A percentile compares a stretch with the other conserved stretches of the same genome.
These are phyloP conservation scores for Drosophila robusta DNA, from an alignment of 2,888 invertebrate genomes.

Conservation along the genomic window DNA sequence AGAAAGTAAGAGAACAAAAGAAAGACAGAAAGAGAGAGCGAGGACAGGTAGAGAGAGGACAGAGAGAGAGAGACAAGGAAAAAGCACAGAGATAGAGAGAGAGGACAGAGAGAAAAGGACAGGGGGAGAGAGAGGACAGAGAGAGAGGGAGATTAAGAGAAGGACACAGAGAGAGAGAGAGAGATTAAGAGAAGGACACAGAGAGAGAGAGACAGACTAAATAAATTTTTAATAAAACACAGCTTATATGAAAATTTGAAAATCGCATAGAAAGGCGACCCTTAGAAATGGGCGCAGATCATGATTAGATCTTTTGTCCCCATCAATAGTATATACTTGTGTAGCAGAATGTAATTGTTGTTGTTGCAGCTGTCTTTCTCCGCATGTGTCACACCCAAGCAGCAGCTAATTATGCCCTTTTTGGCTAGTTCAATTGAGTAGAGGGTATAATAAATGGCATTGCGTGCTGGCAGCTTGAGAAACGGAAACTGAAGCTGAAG, in stretches of 20 bases:
- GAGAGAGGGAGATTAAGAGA: too few relatives aligned
- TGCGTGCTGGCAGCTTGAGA: conserved; percentile 58
- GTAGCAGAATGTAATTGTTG: too few relatives aligned
- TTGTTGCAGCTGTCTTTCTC: too few relatives aligned
- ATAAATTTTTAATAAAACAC: too few relatives aligned
- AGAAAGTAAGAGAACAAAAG: not conserved
- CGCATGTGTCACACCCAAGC: too few relatives aligned
- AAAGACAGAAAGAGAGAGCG: too few relatives aligned
- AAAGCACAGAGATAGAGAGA: not conserved
- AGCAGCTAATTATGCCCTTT: not conserved
- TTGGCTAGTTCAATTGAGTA: not conserved
- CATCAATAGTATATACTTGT: too few relatives aligned
- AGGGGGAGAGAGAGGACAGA: too few relatives aligned
- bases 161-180: not conserved
- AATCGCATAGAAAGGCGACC: too few relatives aligned
- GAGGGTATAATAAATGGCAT: conserved; percentile 51
- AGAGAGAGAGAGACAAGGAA: not conserved
- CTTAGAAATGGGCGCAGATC: too few relatives aligned
- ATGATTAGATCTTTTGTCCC: too few relatives aligned
- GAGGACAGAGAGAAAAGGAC: not conserved
- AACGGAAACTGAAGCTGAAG: not conserved
- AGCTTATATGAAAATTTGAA: too few relatives aligned
- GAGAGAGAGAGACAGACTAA: not conserved
- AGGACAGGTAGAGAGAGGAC: not conserved
- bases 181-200: not conserved